Percentiles rank a stretch among this genome's conserved stretches.
These are phyloP conservation scores for Aspidiotus rigidus DNA, from an alignment of 2,888 invertebrate species.

Conservation along the genomic window DNA sequence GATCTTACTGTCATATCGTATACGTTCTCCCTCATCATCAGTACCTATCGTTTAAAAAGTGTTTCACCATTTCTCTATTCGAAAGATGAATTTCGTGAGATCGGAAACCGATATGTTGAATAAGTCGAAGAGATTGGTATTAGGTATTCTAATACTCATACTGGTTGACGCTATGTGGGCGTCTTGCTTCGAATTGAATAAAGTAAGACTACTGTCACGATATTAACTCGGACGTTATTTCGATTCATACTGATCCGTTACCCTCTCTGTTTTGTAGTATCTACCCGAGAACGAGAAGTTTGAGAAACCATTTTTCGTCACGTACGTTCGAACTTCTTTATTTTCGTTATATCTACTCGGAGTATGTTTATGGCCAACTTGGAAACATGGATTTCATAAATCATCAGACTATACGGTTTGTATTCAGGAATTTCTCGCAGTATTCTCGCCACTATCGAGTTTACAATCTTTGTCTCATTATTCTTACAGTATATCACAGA, in stretches of 20 bases:
- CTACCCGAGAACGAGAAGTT: constrained; percentile 74
- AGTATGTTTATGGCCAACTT: constrained; percentile 28
- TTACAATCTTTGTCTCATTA: constrained; percentile 19
- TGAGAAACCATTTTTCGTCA: constrained; percentile 90
- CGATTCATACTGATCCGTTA: neutral
- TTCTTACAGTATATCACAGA: constrained; percentile 36
- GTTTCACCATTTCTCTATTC: too few relatives aligned
- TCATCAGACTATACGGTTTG: constrained; percentile 21
- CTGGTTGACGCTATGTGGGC: constrained; percentile 95
- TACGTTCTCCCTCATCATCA: too few relatives aligned
- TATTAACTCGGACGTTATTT: neutral
- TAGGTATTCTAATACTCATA: constrained; percentile 77
- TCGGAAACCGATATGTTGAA: constrained; percentile 46
- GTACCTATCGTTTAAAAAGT: too few relatives aligned
- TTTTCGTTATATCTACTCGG: constrained; percentile 76
- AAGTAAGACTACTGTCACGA: constrained; percentile 52
- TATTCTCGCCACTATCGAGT: neutral
- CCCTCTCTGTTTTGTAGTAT: constrained; percentile 55
- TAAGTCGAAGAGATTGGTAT: constrained; percentile 61
- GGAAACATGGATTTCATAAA: constrained; percentile 23
- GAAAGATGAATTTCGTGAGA: neutral
- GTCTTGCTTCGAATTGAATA: constrained; percentile 84
- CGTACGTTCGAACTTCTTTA: constrained; percentile 90
- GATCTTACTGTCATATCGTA: too few relatives aligned
- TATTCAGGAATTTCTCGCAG: neutral